Percentiles rank a stretch among this genome's conserved stretches.
Evolutionary conservation across 1,140 invertebrate species (phyloP).

Genomic region (Trichonephila clavata): DNA sequence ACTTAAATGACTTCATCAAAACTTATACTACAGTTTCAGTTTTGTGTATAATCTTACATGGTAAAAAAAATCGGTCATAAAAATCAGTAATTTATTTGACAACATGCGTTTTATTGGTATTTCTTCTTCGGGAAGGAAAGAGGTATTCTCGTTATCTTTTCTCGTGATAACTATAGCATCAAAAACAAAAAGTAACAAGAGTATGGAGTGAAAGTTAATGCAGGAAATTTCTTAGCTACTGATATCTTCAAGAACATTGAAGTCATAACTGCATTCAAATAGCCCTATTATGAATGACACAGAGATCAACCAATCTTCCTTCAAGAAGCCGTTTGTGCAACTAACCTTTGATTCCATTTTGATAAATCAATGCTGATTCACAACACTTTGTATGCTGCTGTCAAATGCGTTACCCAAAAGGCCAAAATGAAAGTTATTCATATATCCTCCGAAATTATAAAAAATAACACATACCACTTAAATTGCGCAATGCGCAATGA

Average conservation of each 20-base stretch:
- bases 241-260: neutral
- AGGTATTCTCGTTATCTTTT: neutral
- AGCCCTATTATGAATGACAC: constrained; percentile 14
- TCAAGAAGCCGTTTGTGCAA: constrained; percentile 36
- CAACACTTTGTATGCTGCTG: constrained; percentile 34
- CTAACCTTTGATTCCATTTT: constrained; percentile 54
- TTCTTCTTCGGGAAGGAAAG: neutral
- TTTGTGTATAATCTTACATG: neutral
- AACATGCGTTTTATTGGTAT: neutral
- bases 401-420: constrained; percentile 2
- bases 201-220: neutral
- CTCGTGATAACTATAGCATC: constrained; percentile 1
- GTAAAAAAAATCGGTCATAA: neutral
- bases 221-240: constrained; percentile 23
- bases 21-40: neutral
- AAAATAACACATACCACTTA: neutral
- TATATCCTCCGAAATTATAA: neutral
- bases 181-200: neutral
- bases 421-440: neutral
- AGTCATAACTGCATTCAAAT: constrained; percentile 55
- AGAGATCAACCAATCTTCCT: constrained; percentile 46
- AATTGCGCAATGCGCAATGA: neutral
- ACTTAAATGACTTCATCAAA: neutral
- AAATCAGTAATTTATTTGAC: neutral
- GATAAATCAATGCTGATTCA: constrained; percentile 39